phyloP scores from a whole-genome alignment of 2,113 vertebrate genomes.

The Cavia aperea region DNA sequence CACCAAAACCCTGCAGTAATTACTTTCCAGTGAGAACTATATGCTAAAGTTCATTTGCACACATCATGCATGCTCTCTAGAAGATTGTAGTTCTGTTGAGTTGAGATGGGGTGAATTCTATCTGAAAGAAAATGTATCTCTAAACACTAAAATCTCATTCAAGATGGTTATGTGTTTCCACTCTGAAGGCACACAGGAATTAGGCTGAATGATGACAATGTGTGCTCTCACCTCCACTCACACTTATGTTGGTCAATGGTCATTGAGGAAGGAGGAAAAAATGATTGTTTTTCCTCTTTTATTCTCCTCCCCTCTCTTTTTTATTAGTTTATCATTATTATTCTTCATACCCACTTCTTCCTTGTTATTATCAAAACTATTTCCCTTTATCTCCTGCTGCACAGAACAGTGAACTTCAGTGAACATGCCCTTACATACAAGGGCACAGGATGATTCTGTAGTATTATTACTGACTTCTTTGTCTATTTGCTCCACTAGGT shows the following conservation, averaged over 20 bases:
- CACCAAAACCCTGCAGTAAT: neutral
- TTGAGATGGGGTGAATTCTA: neutral
- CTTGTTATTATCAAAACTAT: no score
- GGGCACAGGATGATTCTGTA: no score
- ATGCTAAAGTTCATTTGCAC: neutral
- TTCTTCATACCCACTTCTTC: no score
- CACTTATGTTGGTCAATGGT: neutral
- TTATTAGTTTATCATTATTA: no score
- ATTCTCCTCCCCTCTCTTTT: no score
- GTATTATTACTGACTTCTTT: no score
- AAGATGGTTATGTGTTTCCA: neutral
- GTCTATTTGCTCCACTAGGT: neutral
- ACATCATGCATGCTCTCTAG: fast-evolving
- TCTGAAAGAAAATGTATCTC: neutral
- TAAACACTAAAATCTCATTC: neutral
- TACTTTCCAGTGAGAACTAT: neutral
- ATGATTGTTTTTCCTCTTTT: no score
- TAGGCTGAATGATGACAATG: neutral
- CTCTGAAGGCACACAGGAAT: neutral
- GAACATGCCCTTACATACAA: no score
- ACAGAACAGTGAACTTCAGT: no score
- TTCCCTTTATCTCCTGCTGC: no score
- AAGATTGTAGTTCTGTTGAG: neutral
- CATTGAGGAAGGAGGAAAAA: neutral
- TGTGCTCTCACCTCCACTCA: neutral